These are phyloP conservation scores for Spinibarbus caldwelli DNA, from an alignment of 2,797 vertebrate genomes.

Conservation along the genomic window DNA sequence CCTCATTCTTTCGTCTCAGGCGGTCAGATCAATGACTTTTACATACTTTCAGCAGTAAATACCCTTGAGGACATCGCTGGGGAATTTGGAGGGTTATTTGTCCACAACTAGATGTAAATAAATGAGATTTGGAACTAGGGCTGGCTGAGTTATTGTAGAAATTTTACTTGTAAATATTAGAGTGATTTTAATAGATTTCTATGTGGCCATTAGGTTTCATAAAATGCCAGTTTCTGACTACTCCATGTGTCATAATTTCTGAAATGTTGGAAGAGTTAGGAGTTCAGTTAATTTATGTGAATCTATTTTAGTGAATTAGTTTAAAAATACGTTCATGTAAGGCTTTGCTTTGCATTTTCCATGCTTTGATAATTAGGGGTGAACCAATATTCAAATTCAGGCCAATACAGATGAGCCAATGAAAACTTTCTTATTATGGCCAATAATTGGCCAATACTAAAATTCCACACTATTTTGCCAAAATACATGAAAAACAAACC, in stretches of 20 bases:
- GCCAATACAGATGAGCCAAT: too few relatives aligned
- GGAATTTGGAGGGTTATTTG: constrained; percentile 12
- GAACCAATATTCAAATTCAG: too few relatives aligned
- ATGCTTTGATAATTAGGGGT: too few relatives aligned
- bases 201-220: neutral
- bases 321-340: too few relatives aligned
- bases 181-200: neutral
- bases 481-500: too few relatives aligned
- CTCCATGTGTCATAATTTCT: neutral
- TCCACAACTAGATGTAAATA: constrained; percentile 32
- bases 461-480: too few relatives aligned
- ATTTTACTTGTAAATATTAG: neutral
- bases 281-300: too few relatives aligned
- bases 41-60: constrained; percentile 42
- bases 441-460: too few relatives aligned
- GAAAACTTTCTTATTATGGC: too few relatives aligned
- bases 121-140: constrained; percentile 3
- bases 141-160: neutral
- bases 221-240: too few relatives aligned
- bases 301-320: too few relatives aligned
- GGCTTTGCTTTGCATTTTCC: too few relatives aligned
- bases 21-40: constrained; percentile 40
- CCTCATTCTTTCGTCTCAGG: constrained; percentile 30
- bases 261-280: neutral
- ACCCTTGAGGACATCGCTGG: constrained; percentile 20